Evolutionary conservation across 2,113 vertebrate species (phyloP).

Genomic region (Protobothrops flavoviridis): DNA sequence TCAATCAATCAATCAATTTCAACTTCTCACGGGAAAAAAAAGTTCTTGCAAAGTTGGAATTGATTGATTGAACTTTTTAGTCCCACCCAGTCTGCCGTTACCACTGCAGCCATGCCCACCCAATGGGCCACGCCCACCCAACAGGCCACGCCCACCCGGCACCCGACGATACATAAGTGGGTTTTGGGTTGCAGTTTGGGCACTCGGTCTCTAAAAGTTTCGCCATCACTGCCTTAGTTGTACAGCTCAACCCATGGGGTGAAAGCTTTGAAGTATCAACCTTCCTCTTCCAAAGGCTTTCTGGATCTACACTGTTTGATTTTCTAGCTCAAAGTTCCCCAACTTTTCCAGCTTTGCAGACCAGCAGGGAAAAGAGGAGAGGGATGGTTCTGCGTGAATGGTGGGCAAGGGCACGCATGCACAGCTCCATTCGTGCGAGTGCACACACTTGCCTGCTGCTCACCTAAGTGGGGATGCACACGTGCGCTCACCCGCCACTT

Average conservation of each 20-base stretch:
- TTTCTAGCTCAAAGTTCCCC: background rate
- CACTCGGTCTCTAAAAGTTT: no score
- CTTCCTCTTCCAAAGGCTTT: background rate
- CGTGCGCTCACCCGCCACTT: background rate
- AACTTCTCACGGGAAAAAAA: no score
- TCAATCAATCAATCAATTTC: no score
- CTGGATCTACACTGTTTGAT: background rate
- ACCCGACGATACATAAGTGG: no score
- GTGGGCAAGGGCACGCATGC: background rate
- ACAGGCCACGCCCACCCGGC: no score
- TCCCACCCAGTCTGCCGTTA: no score
- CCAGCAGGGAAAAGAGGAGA: no score
- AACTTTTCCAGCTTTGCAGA: background rate
- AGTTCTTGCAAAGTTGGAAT: no score
- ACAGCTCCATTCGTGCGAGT: background rate
- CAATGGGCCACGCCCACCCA: no score
- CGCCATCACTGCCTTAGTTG: background rate
- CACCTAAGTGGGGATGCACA: background rate
- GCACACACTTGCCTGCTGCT: background rate
- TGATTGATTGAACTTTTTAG: no score
- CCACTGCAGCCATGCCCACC: no score
- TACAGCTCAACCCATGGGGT: background rate
- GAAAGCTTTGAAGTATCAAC: background rate
- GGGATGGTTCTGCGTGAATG: background rate
- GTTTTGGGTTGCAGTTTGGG: no score